Conservation (phyloP, 35 echinoderm and acorn worm genomes). For the Stichopus chloronotus region DNA sequence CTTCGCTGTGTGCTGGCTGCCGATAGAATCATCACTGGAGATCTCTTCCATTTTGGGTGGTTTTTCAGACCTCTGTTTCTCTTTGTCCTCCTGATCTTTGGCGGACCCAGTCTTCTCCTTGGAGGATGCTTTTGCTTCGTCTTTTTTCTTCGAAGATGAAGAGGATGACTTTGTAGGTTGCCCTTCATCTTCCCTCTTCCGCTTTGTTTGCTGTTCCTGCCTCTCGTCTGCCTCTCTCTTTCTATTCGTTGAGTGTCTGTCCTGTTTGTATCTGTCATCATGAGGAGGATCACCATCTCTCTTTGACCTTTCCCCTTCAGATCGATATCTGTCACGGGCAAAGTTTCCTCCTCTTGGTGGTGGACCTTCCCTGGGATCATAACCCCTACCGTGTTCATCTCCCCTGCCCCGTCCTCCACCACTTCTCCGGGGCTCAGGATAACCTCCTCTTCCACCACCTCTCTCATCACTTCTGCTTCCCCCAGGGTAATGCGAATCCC, state of each 20-base stretch:
- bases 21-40: conserved; percentile 57
- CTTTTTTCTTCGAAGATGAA: not conserved
- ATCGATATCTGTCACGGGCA: not conserved
- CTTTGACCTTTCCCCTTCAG: conserved; percentile 21
- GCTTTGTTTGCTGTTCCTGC: not conserved
- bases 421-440: not conserved
- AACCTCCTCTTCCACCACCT: not conserved
- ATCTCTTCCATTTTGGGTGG: conserved; percentile 53
- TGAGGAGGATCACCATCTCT: conserved; percentile 21
- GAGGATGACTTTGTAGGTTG: not conserved
- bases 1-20: conserved; percentile 32
- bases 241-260: not conserved
- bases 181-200: conserved; percentile 39
- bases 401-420: conserved; percentile 12
- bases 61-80: not conserved
- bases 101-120: conserved; percentile 3
- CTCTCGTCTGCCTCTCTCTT: conserved; percentile 43
- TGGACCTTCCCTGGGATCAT: conserved; percentile 24
- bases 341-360: conserved; percentile 12
- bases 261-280: conserved; percentile 36
- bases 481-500: conserved; percentile 5
- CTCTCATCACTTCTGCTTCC: conserved; percentile 20
- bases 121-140: not conserved
- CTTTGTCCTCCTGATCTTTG: not conserved
- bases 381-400: conserved; percentile 4